Conservation (phyloP, 2,888 invertebrate species). For the Xestia c-nigrum region DNA sequence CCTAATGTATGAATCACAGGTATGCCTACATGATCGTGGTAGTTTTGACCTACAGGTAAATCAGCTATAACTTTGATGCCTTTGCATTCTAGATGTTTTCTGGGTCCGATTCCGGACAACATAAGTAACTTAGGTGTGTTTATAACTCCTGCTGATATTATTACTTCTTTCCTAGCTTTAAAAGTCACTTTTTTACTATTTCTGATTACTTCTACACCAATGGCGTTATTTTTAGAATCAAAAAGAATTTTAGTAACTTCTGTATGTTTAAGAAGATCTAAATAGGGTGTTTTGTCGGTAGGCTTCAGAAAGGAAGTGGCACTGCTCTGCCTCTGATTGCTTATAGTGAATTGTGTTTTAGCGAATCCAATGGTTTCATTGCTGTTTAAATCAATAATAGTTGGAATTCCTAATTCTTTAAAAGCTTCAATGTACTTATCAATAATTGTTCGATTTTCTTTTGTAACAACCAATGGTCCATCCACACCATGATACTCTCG, state of each 20-base stretch:
- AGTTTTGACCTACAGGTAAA: constrained; percentile 74
- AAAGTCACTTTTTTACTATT: constrained; percentile 57
- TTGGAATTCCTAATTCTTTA: background rate
- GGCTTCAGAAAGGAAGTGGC: constrained; percentile 69
- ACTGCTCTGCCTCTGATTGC: constrained; percentile 64
- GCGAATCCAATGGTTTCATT: constrained; percentile 21
- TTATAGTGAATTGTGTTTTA: background rate
- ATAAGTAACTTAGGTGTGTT: constrained; percentile 74
- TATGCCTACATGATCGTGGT: constrained; percentile 69
- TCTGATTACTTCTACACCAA: constrained; percentile 67
- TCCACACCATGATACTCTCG: constrained; percentile 18
- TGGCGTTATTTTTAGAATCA: constrained; percentile 70
- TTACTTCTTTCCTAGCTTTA: constrained; percentile 71
- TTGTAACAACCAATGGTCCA: constrained; percentile 24
- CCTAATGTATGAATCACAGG: constrained; percentile 26
- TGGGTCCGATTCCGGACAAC: constrained; percentile 77
- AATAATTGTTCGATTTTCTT: constrained; percentile 22
- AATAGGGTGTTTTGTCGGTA: constrained; percentile 66
- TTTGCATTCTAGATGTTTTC: constrained; percentile 66
- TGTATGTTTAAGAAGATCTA: constrained; percentile 71
- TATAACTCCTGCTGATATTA: constrained; percentile 74
- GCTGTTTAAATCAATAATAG: constrained; percentile 11
- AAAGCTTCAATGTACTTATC: constrained; percentile 14
- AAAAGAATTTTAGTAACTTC: constrained; percentile 71
- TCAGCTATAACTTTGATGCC: constrained; percentile 69